Conservation (phyloP, 2,797 vertebrate species). For the Lepus townsendii region DNA sequence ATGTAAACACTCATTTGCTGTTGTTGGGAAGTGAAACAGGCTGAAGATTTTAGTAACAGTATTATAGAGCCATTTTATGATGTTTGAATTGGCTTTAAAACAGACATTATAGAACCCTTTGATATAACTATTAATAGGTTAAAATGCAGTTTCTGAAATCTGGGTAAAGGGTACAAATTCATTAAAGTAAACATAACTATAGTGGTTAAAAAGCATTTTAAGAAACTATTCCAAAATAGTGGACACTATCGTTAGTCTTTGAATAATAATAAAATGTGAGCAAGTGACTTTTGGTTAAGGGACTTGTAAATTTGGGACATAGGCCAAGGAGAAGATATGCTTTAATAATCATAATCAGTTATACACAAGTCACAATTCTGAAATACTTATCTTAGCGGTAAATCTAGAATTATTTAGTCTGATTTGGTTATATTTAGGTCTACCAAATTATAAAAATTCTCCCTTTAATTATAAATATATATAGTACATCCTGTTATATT, state of each 20-base stretch:
- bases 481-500: neutral
- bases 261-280: conserved; percentile 43
- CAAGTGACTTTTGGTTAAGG: conserved; percentile 47
- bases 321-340: neutral
- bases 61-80: conserved; percentile 17
- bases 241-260: neutral
- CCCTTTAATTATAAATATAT: conserved; percentile 38
- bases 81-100: conserved; percentile 44
- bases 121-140: neutral
- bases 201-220: conserved; percentile 14
- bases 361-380: neutral
- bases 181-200: conserved; percentile 30
- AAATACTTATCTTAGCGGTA: conserved; percentile 2
- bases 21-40: conserved; percentile 28
- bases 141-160: conserved; percentile 61
- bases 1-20: conserved; percentile 8
- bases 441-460: conserved; percentile 17
- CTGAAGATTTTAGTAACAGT: conserved; percentile 27
- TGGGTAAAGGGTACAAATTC: neutral
- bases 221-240: neutral
- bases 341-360: conserved; percentile 40
- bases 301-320: conserved; percentile 14
- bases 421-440: neutral
- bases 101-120: neutral
- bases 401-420: conserved; percentile 26